Evolutionary conservation across 2,888 invertebrate species (phyloP), one percentile per base, ranked within the genome.

Genomic region (Pseudococcus jackbeardsleyi): DNA sequence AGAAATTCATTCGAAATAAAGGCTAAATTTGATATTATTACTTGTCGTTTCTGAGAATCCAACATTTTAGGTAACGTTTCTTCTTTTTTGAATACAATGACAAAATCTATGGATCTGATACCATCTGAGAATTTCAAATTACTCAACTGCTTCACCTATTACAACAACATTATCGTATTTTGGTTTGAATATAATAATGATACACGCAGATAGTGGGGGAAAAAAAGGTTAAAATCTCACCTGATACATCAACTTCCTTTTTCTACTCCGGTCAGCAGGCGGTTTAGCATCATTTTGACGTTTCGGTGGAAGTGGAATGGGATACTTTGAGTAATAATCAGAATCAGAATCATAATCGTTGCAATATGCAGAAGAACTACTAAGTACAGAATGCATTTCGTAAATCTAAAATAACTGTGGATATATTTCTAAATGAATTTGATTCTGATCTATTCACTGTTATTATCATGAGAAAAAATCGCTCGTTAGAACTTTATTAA

Each of bases 51-150:
- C 8, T 88, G 82, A 6, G 26, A 50, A 42, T 88, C 88, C 8
- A 33, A 26, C n/a, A 77, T 33, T 79, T 88, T 79, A 5, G 88
- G 54, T 11, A 85, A n/a, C 9, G 64, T n/a, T 50, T 79, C 50
- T 77, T 88, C 82, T 88, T 88, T 79, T 17, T 54, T 26, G 17
- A 77, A 88, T 8, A 88, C 88, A 0, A 88, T 33, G 12, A 88
- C 22, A 46, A 50, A 88, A 82, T 88, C 88, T 19, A 88, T 79
- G 2, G 79, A 54, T 59, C 82, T 26, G 33, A 42, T 39, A 0
- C 59, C 88, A 39, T 88, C 88, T 11, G 39, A n/a, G 48, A 88
- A 88, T 82, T 79, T 88, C 9, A 79, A 79, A 19, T 33, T 88
- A n/a, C 79, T 88, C 12, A 50, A 50, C 59, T 79, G 42, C 8